Evolutionary conservation across 2,797 vertebrate genomes (phyloP).

Genomic region (Babyrousa celebensis): DNA sequence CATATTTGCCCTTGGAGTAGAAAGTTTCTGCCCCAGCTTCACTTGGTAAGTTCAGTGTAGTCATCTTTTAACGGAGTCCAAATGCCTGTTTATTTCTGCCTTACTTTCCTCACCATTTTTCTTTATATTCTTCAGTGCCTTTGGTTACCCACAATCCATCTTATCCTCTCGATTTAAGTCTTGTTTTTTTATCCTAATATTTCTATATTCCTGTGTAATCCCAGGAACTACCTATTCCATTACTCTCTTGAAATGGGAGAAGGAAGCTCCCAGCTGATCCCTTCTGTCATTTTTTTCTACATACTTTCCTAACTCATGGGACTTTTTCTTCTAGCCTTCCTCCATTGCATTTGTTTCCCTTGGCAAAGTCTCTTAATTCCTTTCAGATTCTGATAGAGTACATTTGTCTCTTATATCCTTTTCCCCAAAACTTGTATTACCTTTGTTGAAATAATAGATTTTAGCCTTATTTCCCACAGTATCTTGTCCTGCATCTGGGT

Average conservation of each 20-base stretch:
- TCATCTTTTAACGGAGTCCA: slow-evolving; percentile 43
- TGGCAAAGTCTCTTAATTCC: slow-evolving; percentile 74
- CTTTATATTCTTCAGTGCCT: neutral
- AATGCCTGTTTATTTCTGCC: slow-evolving; percentile 5
- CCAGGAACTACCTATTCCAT: neutral
- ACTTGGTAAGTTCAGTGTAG: slow-evolving; percentile 1
- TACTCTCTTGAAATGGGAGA: neutral
- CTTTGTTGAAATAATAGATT: slow-evolving; percentile 62
- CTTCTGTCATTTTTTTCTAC: slow-evolving; percentile 65
- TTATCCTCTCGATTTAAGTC: slow-evolving; percentile 24
- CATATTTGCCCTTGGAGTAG: slow-evolving; percentile 25
- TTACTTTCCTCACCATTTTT: slow-evolving; percentile 37
- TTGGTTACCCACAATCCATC: neutral
- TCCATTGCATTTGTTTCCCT: slow-evolving; percentile 77
- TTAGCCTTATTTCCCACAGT: neutral
- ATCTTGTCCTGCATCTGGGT: slow-evolving; percentile 29
- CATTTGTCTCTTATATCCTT: slow-evolving; percentile 50
- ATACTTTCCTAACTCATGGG: slow-evolving; percentile 72
- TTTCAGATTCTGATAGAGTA: slow-evolving; percentile 70
- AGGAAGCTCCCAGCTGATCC: slow-evolving; percentile 51
- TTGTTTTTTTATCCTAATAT: slow-evolving; percentile 30
- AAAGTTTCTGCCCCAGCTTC: slow-evolving; percentile 23
- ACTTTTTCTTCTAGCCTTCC: slow-evolving; percentile 54
- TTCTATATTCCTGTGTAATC: slow-evolving; percentile 53
- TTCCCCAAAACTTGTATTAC: slow-evolving; percentile 11